Evolutionary conservation across 2,113 vertebrate genomes (phyloP).

Genomic region (Xiphorhynchus elegans): DNA sequence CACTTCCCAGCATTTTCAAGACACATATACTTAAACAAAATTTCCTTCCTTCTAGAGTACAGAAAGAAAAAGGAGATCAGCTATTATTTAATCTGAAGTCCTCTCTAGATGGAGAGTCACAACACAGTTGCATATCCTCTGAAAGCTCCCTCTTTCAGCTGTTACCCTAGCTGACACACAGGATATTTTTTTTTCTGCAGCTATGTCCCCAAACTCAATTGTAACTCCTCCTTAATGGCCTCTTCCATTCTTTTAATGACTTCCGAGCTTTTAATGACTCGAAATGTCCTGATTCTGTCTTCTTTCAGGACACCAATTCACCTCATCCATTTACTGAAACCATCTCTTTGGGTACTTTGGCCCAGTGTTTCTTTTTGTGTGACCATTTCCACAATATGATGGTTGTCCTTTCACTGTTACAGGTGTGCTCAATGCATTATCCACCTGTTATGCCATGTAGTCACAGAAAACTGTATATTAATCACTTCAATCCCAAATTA

Average conservation of each 20-base stretch:
- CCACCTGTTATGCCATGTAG: not conserved
- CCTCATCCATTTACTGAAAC: not conserved
- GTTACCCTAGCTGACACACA: not conserved
- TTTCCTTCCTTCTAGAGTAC: not conserved
- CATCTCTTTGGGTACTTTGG: not conserved
- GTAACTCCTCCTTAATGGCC: not conserved
- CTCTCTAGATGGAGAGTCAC: not conserved
- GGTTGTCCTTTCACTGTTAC: not conserved
- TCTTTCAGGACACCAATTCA: not conserved
- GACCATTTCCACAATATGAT: not conserved
- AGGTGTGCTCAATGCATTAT: rapidly evolving
- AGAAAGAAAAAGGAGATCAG: not conserved
- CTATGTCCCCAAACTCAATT: not conserved
- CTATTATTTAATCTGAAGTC: not conserved
- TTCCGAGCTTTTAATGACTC: not conserved
- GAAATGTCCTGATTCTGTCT: not conserved
- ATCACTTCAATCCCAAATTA: not conserved
- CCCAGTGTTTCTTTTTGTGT: not conserved
- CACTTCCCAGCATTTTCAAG: not conserved
- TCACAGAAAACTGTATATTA: not conserved
- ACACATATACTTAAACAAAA: not conserved
- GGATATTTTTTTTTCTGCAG: not conserved
- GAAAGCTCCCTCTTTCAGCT: not conserved
- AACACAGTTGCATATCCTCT: not conserved
- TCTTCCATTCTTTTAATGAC: not conserved